Conservation (phyloP, 2,113 vertebrate genomes). For the Sceloporus undulatus region DNA sequence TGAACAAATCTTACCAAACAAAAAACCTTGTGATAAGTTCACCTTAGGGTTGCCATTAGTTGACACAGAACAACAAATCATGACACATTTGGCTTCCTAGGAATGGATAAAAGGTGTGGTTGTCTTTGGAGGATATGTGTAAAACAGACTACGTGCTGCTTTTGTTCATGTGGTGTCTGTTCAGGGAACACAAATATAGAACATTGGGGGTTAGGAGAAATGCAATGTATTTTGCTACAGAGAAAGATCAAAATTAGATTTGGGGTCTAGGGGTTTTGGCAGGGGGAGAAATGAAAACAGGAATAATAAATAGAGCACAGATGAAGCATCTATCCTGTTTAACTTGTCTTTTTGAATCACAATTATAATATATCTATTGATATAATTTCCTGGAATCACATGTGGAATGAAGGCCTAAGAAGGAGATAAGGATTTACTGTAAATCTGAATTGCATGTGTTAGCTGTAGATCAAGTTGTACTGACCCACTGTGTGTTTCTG, state of each 20-base stretch:
- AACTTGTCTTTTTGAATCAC: neutral
- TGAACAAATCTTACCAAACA: too few relatives aligned
- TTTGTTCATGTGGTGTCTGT: neutral
- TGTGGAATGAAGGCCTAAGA: rapidly evolving
- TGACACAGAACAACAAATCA: neutral
- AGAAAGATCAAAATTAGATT: slow-evolving; percentile 30
- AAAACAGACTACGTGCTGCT: neutral
- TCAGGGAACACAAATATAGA: slow-evolving; percentile 29
- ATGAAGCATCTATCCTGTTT: neutral
- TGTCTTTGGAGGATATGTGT: neutral
- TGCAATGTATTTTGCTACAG: slow-evolving; percentile 9
- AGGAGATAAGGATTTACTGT: neutral
- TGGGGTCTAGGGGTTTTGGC: slow-evolving; percentile 3
- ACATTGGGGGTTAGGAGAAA: slow-evolving; percentile 19
- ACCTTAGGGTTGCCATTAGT: too few relatives aligned
- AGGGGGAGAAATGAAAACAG: slow-evolving; percentile 35
- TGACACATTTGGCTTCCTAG: neutral
- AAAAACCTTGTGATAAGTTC: too few relatives aligned
- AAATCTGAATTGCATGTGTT: slow-evolving; percentile 5
- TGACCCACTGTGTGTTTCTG: neutral
- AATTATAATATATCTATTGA: slow-evolving; percentile 21
- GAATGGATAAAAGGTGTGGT: neutral
- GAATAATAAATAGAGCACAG: neutral
- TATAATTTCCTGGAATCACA: neutral
- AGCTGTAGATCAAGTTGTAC: neutral